Evolutionary conservation across 2,113 vertebrate species (phyloP), one percentile per base, ranked within the genome.

Genomic region (Microtus montanus): DNA sequence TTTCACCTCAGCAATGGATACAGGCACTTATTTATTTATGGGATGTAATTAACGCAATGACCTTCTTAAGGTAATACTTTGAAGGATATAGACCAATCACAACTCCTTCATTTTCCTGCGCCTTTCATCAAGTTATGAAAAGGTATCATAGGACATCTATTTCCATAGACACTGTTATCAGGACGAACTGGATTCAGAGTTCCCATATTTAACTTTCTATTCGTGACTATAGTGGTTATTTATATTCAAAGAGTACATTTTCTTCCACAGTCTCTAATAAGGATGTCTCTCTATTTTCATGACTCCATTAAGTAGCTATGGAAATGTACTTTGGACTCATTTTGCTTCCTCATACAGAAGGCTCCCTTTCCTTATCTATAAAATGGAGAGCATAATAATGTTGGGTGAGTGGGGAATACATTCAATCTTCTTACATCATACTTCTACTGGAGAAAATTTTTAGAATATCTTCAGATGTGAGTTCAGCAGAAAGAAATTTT

Each of bases 1-100:
- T 96, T 97, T 92, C 24, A 88, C 63, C 8, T 73, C 8, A 70
- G 86, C 19, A 95, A 87, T 52, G 83, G 91, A 82, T 77, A 41
- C 1, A 0, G n/a, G 89, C 63, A 28, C 28, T 78, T 63, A 73
- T 89, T 84, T 96, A 93, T 92, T 87, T 58, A 58, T 20, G 96
- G n/a, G 2, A 2, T 78, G 1, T 19, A 35, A 80, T 84, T 6
- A 13, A 78, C 71, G 64, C 87, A 95, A 41, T 19, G 2, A 52
- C 92, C 74, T 95, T 85, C 95, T 82, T 89, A 63, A 47, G 22
- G 78, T 58, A 64, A 86, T 73, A 58, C 14, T 84, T 79, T 38
- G 1, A 52, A 89, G n/a, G 92, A 30, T 88, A 52, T n/a, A 92
- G 70, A 22, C 58, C 66, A 96, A 61, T 3, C 35, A 7, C 26